Base-by-base conservation (phyloP, 2,888 invertebrate species). In the Atrina japonica region DNA sequence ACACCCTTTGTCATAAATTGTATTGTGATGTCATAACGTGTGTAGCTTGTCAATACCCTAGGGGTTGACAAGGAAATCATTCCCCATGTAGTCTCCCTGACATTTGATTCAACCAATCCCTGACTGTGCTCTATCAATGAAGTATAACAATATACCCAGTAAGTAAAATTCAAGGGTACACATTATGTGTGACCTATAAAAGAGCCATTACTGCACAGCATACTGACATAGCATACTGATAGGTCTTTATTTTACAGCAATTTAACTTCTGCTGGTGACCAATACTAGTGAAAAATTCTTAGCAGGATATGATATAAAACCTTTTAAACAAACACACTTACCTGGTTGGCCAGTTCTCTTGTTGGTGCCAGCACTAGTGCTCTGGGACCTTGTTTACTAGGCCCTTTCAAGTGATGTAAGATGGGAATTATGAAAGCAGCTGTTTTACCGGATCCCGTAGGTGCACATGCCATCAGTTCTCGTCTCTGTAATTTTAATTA, bases 391-490 rank as follows among this genome's bases (percentile, higher is more conserved):
- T 93, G 92, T 59, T 94, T 94, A 79, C 92, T 92, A 0, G 95
- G 95, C 47, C 93, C 81, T 76, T 93, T 93, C 47, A 98, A 92
- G 0, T 93, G 92, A 84, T 96, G 94, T 40, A 99, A 93, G 11
- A 99, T 92, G 0, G 99, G 99, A 3, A 98, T 89, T 0, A 98
- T 92, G 91, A 98, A 99, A 0, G 98, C 97, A 0, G 96, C 95
- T 0, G 99, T 99, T 92, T 99, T 99, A 9, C 99, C 99, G 0
- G 97, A 98, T 1, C 99, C 99, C 0, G 99, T 99, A 0, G 98
- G 98, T 0, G 99, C 99, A 90, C 97, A 97, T 0, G 97, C 97
- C 84, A 99, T 93, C 40, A 98, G 91, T 88, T 97, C 95, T 59
- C 96, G 93, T 49, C 94, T 93, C 89, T 90, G 58, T 69, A 73